phyloP scores from a whole-genome alignment of 2,797 vertebrate genomes.

The Mormyrus hasselquistii region DNA sequence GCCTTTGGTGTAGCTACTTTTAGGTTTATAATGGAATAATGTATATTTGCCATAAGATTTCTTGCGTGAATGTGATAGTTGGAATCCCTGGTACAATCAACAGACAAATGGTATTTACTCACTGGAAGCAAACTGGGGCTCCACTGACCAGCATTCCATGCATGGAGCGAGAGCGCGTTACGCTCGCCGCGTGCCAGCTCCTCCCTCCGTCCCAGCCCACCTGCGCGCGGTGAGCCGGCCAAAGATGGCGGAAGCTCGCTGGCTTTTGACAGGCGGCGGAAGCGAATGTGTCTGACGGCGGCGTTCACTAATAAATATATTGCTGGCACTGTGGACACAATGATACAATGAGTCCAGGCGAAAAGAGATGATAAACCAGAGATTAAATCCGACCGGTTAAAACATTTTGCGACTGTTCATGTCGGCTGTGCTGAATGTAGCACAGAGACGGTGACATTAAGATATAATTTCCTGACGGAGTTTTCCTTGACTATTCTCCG shows the following conservation, averaged over 20 bases:
- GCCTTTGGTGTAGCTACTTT: neutral
- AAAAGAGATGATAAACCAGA: neutral
- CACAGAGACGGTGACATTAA: conserved; percentile 23
- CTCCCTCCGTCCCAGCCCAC: conserved; percentile 33
- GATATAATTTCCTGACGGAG: conserved; percentile 2
- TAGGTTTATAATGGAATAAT: neutral
- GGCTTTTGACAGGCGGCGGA: neutral
- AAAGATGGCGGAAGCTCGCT: conserved; percentile 58
- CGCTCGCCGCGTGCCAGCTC: conserved; percentile 32
- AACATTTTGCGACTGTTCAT: neutral
- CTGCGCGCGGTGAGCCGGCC: conserved; percentile 38
- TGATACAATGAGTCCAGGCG: neutral
- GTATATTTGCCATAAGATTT: neutral
- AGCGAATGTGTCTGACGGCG: neutral
- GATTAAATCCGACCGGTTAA: neutral
- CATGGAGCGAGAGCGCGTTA: neutral
- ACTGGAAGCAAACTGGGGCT: neutral
- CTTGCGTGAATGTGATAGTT: neutral
- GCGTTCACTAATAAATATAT: neutral
- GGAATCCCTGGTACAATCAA: neutral
- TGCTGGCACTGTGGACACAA: neutral
- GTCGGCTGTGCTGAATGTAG: neutral
- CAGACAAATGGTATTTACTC: neutral
- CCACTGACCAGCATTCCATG: neutral
- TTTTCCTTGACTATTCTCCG: conserved; percentile 4